Percentiles rank a stretch among this genome's conserved stretches.
Conservation (phyloP, 2,113 vertebrate species). For the Actenoides hombroni region DNA sequence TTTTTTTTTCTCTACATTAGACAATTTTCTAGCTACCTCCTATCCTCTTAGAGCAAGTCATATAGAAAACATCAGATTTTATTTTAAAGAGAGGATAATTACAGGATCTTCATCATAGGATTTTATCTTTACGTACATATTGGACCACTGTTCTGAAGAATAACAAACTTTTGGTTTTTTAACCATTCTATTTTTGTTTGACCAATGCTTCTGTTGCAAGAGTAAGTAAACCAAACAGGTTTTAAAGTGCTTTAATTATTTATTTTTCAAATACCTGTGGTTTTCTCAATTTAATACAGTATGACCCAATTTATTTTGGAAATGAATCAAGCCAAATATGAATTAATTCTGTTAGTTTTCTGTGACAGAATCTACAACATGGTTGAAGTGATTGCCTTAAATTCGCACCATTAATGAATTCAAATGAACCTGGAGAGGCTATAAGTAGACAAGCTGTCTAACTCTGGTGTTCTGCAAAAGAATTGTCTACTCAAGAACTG, state of each 20-base stretch:
- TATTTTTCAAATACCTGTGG: not conserved
- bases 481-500: not conserved
- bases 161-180: not conserved
- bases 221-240: not conserved
- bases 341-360: not conserved
- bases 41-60: not conserved
- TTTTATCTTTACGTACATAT: not conserved
- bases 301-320: not conserved
- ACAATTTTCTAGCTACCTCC: not conserved
- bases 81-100: not conserved
- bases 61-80: not conserved
- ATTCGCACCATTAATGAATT: not conserved
- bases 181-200: not conserved
- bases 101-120: not conserved
- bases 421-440: constrained; percentile 1
- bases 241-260: not conserved
- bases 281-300: constrained; percentile 1
- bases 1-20: not conserved
- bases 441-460: not conserved
- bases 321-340: not conserved
- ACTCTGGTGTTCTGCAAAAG: not conserved
- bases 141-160: not conserved
- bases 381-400: not conserved
- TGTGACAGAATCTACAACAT: not conserved
- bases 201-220: not conserved